Evolutionary conservation across 2,113 vertebrate species (phyloP), one percentile per base, ranked within the genome.

Genomic region (Gnathonemus longibarbis): DNA sequence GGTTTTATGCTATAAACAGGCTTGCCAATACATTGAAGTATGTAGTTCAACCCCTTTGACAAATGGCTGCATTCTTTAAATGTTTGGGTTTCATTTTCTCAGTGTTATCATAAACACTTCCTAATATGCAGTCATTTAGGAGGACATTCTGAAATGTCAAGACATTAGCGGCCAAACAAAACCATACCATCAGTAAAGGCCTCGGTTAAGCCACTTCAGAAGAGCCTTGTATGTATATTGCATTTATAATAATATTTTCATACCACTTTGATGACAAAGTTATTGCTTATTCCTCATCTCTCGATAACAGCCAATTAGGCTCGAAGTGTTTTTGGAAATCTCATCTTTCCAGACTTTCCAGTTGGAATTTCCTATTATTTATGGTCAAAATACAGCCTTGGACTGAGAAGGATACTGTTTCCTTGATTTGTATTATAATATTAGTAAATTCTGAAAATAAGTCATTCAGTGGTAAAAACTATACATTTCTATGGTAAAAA

Each of bases 181-280:
- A 87, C 49, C 31, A 53, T 27, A 3, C 85, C 49, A 87, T 87
- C 48, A 35, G 15, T 21, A 17, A 52, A 31, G 85, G 50, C 49
- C 46, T 17, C 48, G 8, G 19, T 31, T 87, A 10, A 2, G 21
- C 19, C 80, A 53, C 46, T 52, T 52, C 48, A 87, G 50, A 87
- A 19, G 50, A 48, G 50, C n/a, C 85, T 8, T 56, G 15, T 56
- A 35, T 53, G 11, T 87, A n/a, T 53, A 53, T 87, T 87, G 8
- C 27, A 53, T 87, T 84, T 87, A 2, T 7, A 87, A 87, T 87
- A 21, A 84, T 46, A 48, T 84, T 87, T 87, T 87, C 50, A 52
- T 52, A 87, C 46, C 24, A 27, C 84, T 52, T 48, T 86, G 84
- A 15, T 15, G 46, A 49, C 24, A 48, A 45, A 86, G n/a, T 66